Evolutionary conservation across 2,888 invertebrate genomes (phyloP), one percentile per base, ranked within the genome.

Genomic region (Leptogaster cylindrica): DNA sequence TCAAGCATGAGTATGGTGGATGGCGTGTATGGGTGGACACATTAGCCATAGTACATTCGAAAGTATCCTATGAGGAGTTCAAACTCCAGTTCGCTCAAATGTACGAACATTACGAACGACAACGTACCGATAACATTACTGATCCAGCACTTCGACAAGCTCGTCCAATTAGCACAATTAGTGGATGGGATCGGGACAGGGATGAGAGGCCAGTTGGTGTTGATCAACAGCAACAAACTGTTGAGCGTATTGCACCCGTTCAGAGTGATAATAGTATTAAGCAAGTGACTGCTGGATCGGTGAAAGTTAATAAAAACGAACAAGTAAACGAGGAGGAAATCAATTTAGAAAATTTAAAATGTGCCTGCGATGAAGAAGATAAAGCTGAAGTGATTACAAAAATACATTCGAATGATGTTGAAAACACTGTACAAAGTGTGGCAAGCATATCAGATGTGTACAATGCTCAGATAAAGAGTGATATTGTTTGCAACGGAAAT

Each of bases 11-110:
- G 81, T 99, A 97, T 77, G 99, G 99, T 3, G 99, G 99, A 12
- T 99, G 99, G 99, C 84, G 99, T 69, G 99, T 99, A 14, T 99
- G 99, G 99, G 98, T 99, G 3, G 99, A 99, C 78, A 99, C 99
- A 0, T 82, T 99, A 69, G 98, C 99, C 44, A 99, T 99, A 76
- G 95, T 99, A 1, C 99, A 99, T 83, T 98, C 98, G 1, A 98
- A 98, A 88, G 97, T 98, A 6, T 96, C 97, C 0, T 97, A 97
- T 80, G 97, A 98, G 83, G 97, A 98, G 81, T 98, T 97, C 82
- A 95, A 95, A 77, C 86, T 96, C 4, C 97, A 97, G 81, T 97
- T 97, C 82, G 94, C 96, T 28, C 95, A 96, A 83, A 95, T 97
- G 94, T 95, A 95, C 78, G 95, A 95, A 77, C 94, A 94, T 77